A percentile compares a stretch with the other conserved stretches of the same genome.
phyloP scores from a whole-genome alignment of 37 sponge, comb jelly and placozoan species.

The Cladorhizidae sp. region DNA sequence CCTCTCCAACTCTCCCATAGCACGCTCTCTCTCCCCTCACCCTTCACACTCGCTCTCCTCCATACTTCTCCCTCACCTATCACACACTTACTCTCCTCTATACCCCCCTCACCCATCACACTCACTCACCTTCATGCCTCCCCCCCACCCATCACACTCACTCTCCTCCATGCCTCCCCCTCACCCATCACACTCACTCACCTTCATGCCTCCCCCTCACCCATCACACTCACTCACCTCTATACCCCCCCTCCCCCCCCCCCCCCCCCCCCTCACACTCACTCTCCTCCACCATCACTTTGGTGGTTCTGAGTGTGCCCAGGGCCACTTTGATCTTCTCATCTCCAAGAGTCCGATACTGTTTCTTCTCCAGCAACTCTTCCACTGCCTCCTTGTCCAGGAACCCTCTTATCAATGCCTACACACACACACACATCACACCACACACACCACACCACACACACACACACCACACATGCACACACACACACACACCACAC shows the following conservation, averaged over 20 bases:
- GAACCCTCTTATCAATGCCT: slow-evolving; percentile 82
- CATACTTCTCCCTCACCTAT: too few species aligned
- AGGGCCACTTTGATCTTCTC: slow-evolving; percentile 46
- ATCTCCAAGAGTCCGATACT: background rate
- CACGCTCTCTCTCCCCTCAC: too few species aligned
- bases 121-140: too few species aligned
- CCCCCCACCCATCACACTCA: too few species aligned
- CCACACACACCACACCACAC: background rate
- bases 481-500: too few species aligned
- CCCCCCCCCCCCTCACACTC: background rate
- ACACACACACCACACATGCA: too few species aligned
- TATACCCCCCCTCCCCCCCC: background rate
- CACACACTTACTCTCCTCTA: too few species aligned
- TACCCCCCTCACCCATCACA: too few species aligned
- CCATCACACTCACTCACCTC: background rate
- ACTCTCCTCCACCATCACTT: slow-evolving; percentile 51
- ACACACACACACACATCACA: too few species aligned
- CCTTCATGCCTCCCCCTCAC: background rate
- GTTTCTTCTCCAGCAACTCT: slow-evolving; percentile 1
- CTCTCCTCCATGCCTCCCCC: too few species aligned
- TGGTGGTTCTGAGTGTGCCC: slow-evolving; percentile 57
- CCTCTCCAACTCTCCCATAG: too few species aligned
- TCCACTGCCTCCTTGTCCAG: slow-evolving; percentile 51
- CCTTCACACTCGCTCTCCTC: too few species aligned
- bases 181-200: background rate